phyloP scores from a whole-genome alignment of 2,113 vertebrate genomes.

The Syngnathus scovelli region DNA sequence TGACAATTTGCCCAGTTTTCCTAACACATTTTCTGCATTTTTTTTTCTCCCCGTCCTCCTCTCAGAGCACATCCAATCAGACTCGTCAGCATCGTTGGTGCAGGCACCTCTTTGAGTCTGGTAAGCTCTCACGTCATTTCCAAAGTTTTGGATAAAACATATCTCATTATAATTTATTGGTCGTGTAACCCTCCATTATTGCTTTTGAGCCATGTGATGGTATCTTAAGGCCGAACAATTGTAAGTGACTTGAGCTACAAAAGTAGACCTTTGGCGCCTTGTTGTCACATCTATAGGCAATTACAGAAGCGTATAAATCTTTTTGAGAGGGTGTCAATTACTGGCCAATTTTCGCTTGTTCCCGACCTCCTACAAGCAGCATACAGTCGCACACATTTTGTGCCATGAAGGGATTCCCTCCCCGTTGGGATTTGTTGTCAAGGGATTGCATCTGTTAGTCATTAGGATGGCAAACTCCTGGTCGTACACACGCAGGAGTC shows the following conservation, averaged over 20 bases:
- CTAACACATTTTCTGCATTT: conserved; percentile 7
- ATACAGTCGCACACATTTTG: neutral
- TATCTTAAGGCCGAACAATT: neutral
- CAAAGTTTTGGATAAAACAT: neutral
- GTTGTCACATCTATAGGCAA: neutral
- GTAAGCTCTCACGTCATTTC: conserved; percentile 17
- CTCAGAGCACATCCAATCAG: conserved; percentile 27
- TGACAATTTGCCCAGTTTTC: neutral
- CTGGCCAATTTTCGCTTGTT: neutral
- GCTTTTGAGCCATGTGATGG: neutral
- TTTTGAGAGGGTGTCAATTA: neutral
- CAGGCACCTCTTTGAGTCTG: conserved; percentile 22
- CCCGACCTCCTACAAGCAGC: neutral
- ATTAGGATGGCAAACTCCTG: conserved; percentile 1
- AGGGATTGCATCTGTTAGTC: neutral
- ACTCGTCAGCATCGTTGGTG: conserved; percentile 19
- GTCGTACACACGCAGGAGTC: neutral
- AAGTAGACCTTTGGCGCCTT: neutral
- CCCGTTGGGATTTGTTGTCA: neutral
- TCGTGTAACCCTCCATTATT: neutral
- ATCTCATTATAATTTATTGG: neutral
- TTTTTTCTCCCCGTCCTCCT: neutral
- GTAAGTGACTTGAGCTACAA: neutral
- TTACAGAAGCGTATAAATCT: neutral
- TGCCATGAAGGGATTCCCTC: neutral